Conservation (phyloP, 2,888 invertebrate species). For the Chrysotoxum bicinctum region DNA sequence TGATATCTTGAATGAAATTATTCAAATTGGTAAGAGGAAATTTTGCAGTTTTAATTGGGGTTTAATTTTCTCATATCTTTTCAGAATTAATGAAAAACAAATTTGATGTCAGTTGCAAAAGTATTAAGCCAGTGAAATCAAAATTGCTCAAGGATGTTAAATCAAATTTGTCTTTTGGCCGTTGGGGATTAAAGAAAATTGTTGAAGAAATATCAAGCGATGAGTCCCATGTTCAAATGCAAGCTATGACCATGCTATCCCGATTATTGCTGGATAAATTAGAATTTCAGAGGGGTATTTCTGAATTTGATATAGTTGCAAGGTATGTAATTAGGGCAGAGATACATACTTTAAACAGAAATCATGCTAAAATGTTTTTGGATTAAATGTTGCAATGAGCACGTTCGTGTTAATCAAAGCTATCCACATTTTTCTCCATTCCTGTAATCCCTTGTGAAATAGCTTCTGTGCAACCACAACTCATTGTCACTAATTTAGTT, state of each 20-base stretch:
- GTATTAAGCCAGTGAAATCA: conserved; percentile 4
- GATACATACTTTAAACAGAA: too few relatives aligned
- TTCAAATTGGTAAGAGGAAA: conserved; percentile 8
- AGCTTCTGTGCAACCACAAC: too few relatives aligned
- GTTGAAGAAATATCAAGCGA: conserved; percentile 77
- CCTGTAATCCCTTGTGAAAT: too few relatives aligned
- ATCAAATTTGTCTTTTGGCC: conserved; percentile 77
- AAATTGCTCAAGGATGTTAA: conserved; percentile 72
- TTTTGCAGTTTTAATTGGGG: conserved; percentile 32
- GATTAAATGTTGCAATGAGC: too few relatives aligned
- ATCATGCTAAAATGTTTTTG: too few relatives aligned
- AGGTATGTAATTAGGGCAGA: conserved; percentile 73
- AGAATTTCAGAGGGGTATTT: conserved; percentile 76
- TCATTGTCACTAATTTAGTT: too few relatives aligned
- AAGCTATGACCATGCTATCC: conserved; percentile 76
- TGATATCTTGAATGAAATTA: not conserved
- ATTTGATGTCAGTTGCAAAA: not conserved
- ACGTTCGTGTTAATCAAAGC: too few relatives aligned
- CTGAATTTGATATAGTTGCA: conserved; percentile 76
- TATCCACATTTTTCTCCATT: too few relatives aligned
- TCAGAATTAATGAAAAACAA: conserved; percentile 8
- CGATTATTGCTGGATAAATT: conserved; percentile 77
- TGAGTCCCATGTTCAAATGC: conserved; percentile 74
- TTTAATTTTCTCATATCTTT: not conserved
- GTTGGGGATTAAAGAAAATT: conserved; percentile 76